Percentiles rank a stretch among this genome's conserved stretches.
Evolutionary conservation across 2,797 vertebrate species (phyloP).

Genomic region (Ispidina picta): DNA sequence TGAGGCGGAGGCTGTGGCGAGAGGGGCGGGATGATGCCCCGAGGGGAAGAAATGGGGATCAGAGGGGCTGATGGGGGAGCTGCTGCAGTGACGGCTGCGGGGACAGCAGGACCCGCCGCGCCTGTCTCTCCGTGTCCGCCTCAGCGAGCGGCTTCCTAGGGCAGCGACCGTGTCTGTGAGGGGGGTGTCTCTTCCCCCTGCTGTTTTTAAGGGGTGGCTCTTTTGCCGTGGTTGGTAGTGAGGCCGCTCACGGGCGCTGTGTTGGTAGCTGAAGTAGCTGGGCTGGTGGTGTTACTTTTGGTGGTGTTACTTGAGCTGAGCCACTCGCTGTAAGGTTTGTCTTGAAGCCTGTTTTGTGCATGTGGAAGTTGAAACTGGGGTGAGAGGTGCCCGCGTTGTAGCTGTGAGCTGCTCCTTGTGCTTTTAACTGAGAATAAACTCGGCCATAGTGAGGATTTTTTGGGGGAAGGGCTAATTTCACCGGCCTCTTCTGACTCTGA

Average conservation of each 20-base stretch:
- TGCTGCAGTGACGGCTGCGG: background rate
- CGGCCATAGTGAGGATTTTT: background rate
- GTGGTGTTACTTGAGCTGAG: background rate
- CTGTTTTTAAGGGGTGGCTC: rapidly evolving
- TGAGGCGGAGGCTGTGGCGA: background rate
- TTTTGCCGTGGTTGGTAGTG: rapidly evolving
- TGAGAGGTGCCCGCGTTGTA: background rate
- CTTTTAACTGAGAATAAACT: background rate
- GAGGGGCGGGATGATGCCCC: too few species aligned
- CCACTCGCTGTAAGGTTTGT: rapidly evolving
- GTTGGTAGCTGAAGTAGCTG: background rate
- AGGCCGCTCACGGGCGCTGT: rapidly evolving
- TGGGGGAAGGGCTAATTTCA: background rate
- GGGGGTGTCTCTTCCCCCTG: background rate
- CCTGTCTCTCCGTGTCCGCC: rapidly evolving
- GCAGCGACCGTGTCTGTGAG: rapidly evolving
- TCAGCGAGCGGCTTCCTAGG: rapidly evolving
- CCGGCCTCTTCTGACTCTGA: background rate
- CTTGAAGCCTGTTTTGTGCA: rapidly evolving
- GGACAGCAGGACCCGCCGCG: rapidly evolving
- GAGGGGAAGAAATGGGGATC: too few species aligned
- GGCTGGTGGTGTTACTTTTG: background rate
- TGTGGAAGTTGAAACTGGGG: background rate
- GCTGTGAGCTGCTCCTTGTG: rapidly evolving
- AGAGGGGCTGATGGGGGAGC: background rate